Percentiles rank a stretch among this genome's conserved stretches.
Conservation (phyloP, 2,888 invertebrate genomes). For the Anthoptus insignis region DNA sequence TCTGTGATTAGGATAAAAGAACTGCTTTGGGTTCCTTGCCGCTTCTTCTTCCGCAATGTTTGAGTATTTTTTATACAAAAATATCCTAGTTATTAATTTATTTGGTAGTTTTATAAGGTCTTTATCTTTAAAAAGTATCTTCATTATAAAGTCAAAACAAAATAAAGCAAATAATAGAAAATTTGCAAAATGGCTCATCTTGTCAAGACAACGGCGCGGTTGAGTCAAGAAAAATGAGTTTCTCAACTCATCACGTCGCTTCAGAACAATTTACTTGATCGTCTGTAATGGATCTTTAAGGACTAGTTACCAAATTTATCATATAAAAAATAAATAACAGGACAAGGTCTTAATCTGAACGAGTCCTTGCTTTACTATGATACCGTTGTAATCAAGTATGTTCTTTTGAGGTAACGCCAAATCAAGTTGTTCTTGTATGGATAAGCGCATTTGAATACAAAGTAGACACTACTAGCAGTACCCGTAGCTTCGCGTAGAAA, state of each 20-base stretch:
- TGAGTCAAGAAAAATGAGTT: conserved; percentile 32
- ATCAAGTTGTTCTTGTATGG: too few species aligned
- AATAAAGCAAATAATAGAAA: conserved; percentile 9
- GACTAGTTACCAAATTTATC: conserved; percentile 25
- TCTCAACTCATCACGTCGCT: conserved; percentile 31
- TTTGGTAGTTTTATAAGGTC: too few species aligned
- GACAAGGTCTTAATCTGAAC: not conserved
- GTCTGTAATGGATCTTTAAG: conserved; percentile 28
- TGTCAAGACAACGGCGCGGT: conserved; percentile 1
- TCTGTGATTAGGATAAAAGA: too few species aligned
- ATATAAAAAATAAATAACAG: conserved; percentile 15
- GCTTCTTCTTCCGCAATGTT: too few species aligned
- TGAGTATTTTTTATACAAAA: not conserved
- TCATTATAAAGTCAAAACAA: not conserved
- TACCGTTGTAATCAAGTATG: too few species aligned
- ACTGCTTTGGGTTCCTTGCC: too few species aligned
- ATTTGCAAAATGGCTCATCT: conserved; percentile 21
- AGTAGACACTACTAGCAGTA: too few species aligned
- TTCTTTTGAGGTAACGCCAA: too few species aligned
- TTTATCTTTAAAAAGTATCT: not conserved
- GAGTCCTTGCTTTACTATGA: too few species aligned
- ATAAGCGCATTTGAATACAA: too few species aligned
- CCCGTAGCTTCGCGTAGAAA: too few species aligned
- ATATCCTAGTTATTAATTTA: too few species aligned
- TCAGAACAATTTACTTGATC: conserved; percentile 33